Conservation (phyloP, 1,140 invertebrate genomes). For the Hylyphantes graminicola region DNA sequence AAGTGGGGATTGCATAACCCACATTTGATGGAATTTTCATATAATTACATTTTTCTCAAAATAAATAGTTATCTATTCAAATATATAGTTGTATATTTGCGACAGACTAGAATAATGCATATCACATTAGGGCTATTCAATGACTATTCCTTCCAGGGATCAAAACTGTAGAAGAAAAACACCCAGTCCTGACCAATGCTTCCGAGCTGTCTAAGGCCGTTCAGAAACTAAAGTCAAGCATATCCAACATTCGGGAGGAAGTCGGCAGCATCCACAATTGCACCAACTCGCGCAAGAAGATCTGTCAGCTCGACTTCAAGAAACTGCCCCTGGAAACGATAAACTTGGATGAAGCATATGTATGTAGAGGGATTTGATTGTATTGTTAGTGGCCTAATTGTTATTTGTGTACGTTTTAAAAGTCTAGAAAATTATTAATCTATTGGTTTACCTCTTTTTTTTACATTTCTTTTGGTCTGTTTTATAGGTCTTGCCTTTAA, state of each 20-base stretch:
- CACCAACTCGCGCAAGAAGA: slow-evolving; percentile 31
- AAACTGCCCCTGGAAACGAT: slow-evolving; percentile 34
- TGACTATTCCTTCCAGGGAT: slow-evolving; percentile 34
- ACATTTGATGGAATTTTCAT: too few species aligned
- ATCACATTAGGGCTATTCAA: not conserved
- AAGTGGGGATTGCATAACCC: too few species aligned
- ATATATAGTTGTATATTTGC: not conserved
- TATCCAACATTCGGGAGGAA: slow-evolving; percentile 29
- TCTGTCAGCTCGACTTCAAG: slow-evolving; percentile 33
- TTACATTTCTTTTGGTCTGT: too few species aligned
- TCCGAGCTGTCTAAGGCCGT: slow-evolving; percentile 39
- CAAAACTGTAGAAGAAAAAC: slow-evolving; percentile 39
- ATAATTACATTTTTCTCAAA: too few species aligned
- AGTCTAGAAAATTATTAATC: too few species aligned
- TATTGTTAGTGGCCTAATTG: not conserved
- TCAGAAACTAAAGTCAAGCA: slow-evolving; percentile 27
- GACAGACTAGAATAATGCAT: not conserved
- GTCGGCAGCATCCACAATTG: slow-evolving; percentile 30
- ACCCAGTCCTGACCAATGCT: slow-evolving; percentile 34
- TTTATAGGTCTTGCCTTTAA: too few species aligned
- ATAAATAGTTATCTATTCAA: too few species aligned
- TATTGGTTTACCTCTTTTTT: too few species aligned
- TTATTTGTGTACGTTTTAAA: too few species aligned
- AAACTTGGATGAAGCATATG: slow-evolving; percentile 48
- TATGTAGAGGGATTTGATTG: not conserved